Base-by-base conservation (phyloP, 2,888 invertebrate genomes). In the Drosophila eohydei region DNA sequence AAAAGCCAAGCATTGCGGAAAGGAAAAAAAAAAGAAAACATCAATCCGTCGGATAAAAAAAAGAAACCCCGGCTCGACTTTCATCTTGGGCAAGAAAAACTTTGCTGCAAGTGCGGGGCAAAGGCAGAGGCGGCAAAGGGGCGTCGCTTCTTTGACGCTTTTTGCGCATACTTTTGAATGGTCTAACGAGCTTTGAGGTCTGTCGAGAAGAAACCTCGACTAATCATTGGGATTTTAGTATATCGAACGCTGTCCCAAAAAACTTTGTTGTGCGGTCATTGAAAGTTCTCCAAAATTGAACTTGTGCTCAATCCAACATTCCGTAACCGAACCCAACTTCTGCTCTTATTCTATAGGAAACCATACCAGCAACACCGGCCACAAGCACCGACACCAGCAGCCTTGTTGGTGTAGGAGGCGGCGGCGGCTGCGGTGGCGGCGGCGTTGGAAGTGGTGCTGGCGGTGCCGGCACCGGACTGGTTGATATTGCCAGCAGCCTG, bases 341-440 rank as follows among this genome's bases (percentile, higher is more conserved):
- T 36, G 16, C 38, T 34, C 51, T 28, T 40, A 28, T 3, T 41
- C 30, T 8, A 38, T 50, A 92, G 91, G 92, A 92, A 89, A 91
- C 91, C 80, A 88, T 92, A 70, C 91, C 91, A 74, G 89, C 90
- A 88, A 83, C 90, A 80, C 87, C 92, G 65, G 77, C 89, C 65
- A 83, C 90, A 63, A 86, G 72, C 81, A 84, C 88, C 72, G 88
- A 90, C 65, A 80, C 91, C 61, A 84, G 82, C 68, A 81, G 88
- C 57, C 82, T 86, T 55, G 83, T 85, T 32, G 85, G 88, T 61
- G 69, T 74, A 51, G 82, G 70, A 38, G 80, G 64, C 11, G 78
- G 83, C 51, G 73, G 54, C 41, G 78, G 56, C 6, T 71, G 64
- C 41, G 80, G 56, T 6, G 70, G 74, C 7, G 68, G 67, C 16